These are phyloP conservation scores for Leontocebus nigricollis DNA, from an alignment of 2,797 vertebrate species.

Conservation along the genomic window DNA sequence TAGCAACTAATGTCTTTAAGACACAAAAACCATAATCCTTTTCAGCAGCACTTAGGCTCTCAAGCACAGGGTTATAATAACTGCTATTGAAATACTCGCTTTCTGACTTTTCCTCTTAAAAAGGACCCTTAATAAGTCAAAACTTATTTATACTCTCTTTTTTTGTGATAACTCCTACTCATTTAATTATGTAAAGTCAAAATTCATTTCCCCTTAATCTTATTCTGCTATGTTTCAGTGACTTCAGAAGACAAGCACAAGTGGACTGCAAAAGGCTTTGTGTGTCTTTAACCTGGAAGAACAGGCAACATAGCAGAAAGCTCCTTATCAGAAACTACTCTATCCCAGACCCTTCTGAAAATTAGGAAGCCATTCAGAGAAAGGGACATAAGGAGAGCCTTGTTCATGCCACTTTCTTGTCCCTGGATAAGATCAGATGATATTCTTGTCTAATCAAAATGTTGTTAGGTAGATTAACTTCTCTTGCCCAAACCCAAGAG, in stretches of 20 bases:
- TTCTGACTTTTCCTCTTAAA: not conserved
- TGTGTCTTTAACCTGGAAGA: not conserved
- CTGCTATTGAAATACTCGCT: not conserved
- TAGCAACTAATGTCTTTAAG: constrained; percentile 43
- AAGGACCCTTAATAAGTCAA: not conserved
- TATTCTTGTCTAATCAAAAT: constrained; percentile 48
- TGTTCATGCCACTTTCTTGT: constrained; percentile 1
- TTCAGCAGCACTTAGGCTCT: not conserved
- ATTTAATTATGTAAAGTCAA: not conserved
- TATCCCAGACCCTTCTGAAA: not conserved
- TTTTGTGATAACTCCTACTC: not conserved
- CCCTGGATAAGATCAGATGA: not conserved
- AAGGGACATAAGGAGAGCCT: not conserved
- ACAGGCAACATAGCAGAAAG: not conserved
- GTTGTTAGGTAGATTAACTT: constrained; percentile 48
- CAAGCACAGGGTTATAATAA: not conserved
- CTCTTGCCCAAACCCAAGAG: constrained; percentile 41
- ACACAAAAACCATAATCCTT: constrained; percentile 49
- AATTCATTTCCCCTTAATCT: not conserved
- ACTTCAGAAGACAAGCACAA: not conserved
- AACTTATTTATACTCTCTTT: not conserved
- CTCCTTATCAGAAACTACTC: not conserved
- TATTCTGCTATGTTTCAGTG: not conserved
- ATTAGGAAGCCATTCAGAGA: constrained; percentile 19
- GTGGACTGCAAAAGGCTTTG: not conserved